A percentile compares a stretch with the other conserved stretches of the same genome.
phyloP scores from a whole-genome alignment of 2,797 vertebrate genomes.

The Cuniculus paca region DNA sequence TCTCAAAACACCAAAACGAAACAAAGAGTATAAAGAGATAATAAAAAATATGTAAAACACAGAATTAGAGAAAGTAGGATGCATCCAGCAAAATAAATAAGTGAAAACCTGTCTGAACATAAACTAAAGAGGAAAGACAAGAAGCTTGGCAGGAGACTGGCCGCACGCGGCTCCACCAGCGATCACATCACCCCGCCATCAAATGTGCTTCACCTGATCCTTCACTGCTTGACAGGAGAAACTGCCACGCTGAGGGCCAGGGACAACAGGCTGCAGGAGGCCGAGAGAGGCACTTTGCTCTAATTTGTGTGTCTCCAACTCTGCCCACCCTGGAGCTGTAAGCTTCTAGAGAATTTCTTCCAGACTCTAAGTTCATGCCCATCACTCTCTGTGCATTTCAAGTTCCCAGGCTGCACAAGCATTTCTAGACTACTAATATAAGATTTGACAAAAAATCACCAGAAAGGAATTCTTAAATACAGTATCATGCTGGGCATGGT shows the following conservation, averaged over 20 bases:
- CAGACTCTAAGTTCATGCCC: background rate
- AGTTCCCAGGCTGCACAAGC: background rate
- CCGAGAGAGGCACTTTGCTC: too few relatives aligned
- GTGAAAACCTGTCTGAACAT: background rate
- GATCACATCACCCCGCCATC: too few relatives aligned
- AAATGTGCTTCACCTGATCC: background rate
- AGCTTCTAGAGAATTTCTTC: background rate
- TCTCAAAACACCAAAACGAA: background rate
- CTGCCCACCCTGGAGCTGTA: background rate
- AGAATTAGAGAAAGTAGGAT: background rate
- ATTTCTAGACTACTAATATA: background rate
- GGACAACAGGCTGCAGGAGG: background rate
- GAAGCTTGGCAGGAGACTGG: background rate
- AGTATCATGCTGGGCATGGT: background rate
- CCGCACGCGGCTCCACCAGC: background rate
- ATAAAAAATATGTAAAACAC: background rate
- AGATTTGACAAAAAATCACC: conserved; percentile 12
- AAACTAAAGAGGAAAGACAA: background rate
- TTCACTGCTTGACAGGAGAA: background rate
- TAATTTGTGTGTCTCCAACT: background rate
- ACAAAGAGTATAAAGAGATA: background rate
- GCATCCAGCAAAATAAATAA: background rate
- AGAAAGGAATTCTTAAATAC: conserved; percentile 2
- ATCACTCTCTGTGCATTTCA: background rate
- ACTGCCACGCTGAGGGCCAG: background rate